Percentiles rank a stretch among this genome's conserved stretches.
Conservation (phyloP, 2,113 vertebrate genomes). For the Lophura nycthemera region DNA sequence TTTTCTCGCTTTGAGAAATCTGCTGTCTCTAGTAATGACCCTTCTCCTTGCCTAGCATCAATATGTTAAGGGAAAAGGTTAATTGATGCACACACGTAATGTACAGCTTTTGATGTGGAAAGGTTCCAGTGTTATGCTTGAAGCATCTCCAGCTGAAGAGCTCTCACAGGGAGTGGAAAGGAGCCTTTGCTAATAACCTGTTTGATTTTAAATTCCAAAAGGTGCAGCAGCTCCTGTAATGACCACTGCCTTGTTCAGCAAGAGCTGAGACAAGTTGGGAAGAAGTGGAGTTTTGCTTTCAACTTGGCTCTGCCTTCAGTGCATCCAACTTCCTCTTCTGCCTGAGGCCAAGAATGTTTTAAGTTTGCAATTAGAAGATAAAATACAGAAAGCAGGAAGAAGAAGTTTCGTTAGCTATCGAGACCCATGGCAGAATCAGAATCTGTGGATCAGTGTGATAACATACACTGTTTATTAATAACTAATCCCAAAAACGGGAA, state of each 20-base stretch:
- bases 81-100: neutral
- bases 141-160: neutral
- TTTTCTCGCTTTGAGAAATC: neutral
- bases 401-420: neutral
- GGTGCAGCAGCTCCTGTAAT: neutral
- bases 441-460: neutral
- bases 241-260: no score
- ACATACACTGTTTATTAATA: neutral
- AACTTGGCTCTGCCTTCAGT: neutral
- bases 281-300: neutral
- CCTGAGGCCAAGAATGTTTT: neutral
- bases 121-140: neutral
- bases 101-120: neutral
- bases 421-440: neutral
- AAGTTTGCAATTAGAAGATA: neutral
- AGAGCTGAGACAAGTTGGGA: neutral
- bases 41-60: neutral
- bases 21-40: neutral
- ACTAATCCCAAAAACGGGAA: neutral
- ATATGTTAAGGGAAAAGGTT: neutral
- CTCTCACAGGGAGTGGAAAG: neutral
- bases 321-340: neutral
- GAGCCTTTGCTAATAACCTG: neutral
- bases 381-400: neutral
- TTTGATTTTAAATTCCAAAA: neutral